phyloP scores from a whole-genome alignment of 2,888 invertebrate species.

The Ephialtes manifestator region DNA sequence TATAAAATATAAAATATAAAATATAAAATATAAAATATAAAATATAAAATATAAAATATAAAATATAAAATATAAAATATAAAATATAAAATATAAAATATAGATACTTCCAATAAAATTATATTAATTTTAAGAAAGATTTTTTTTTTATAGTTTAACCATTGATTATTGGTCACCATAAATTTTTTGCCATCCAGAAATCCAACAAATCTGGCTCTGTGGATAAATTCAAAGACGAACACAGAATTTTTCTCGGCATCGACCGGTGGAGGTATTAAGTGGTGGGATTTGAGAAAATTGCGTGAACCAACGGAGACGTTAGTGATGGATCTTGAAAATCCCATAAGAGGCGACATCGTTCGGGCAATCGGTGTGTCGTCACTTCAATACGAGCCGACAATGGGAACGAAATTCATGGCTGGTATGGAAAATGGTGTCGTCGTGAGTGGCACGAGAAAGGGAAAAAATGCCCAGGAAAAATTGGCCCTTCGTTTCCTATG shows the following conservation, averaged over 20 bases:
- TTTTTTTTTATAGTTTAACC: too few species aligned
- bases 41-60: too few species aligned
- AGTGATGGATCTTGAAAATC: conserved; percentile 90
- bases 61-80: too few species aligned
- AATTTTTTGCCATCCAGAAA: conserved; percentile 72
- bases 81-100: too few species aligned
- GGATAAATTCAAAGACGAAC: conserved; percentile 97
- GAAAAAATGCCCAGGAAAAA: conserved; percentile 91
- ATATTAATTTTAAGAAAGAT: too few species aligned
- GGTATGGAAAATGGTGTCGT: conserved; percentile 90
- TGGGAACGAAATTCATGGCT: conserved; percentile 93
- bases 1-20: too few species aligned
- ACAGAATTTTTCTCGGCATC: conserved; percentile 97
- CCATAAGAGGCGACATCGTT: conserved; percentile 87
- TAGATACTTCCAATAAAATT: too few species aligned
- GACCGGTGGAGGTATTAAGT: conserved; percentile 95
- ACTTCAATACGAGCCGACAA: conserved; percentile 93
- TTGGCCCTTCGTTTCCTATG: conserved; percentile 87
- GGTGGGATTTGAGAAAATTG: conserved; percentile 94
- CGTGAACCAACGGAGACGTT: conserved; percentile 90
- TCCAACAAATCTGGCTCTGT: conserved; percentile 88
- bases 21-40: too few species aligned
- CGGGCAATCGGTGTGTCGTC: conserved; percentile 91
- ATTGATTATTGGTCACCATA: neutral
- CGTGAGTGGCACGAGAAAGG: conserved; percentile 89